These are phyloP conservation scores for Diabrotica virgifera DNA, from an alignment of 1,140 invertebrate species.

Conservation along the genomic window DNA sequence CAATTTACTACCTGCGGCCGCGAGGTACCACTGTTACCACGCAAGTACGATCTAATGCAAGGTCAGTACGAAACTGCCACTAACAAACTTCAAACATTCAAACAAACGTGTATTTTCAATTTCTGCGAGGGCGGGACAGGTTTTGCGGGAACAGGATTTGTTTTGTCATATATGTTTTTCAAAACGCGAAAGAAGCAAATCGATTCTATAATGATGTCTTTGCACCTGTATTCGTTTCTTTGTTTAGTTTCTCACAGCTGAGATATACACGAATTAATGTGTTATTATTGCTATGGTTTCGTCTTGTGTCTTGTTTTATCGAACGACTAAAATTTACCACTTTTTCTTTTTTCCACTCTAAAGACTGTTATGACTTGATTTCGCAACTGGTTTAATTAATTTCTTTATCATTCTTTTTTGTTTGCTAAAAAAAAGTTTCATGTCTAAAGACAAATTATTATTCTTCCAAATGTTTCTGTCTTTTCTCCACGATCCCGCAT, in stretches of 20 bases:
- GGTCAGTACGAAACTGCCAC: conserved; percentile 9
- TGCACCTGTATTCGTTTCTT: not conserved
- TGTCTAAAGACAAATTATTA: no score
- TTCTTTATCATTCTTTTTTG: no score
- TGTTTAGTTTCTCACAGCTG: no score
- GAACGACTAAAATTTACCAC: not conserved
- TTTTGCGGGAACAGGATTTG: conserved; percentile 17
- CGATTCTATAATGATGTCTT: not conserved
- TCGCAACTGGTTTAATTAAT: no score
- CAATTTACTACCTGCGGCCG: no score
- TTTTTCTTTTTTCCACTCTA: no score
- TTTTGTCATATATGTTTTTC: not conserved
- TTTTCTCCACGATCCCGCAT: no score
- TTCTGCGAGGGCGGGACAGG: conserved; percentile 17
- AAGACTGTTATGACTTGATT: no score
- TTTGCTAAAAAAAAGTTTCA: no score
- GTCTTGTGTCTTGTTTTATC: not conserved
- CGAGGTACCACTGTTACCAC: no score
- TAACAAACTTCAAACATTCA: not conserved
- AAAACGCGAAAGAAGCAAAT: not conserved
- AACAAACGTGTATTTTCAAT: conserved; percentile 16
- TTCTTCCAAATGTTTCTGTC: no score
- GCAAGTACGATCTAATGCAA: conserved; percentile 13
- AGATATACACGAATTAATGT: no score
- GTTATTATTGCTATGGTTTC: not conserved